phyloP scores from a whole-genome alignment of 2,888 invertebrate genomes.

The Sphaeridia pumilis region DNA sequence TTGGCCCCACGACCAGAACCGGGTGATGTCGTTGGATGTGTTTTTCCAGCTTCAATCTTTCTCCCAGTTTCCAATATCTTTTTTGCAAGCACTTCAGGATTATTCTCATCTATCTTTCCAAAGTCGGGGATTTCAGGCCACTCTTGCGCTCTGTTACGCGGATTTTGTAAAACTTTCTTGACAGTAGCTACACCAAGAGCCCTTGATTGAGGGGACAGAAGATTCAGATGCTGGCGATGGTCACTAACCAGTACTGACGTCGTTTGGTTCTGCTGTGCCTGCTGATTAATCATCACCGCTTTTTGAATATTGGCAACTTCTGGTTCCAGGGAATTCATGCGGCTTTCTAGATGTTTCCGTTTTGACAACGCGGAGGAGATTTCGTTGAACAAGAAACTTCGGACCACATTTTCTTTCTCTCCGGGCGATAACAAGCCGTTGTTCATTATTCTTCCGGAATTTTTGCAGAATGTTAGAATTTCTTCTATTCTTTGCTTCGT shows the following conservation, averaged over 20 bases:
- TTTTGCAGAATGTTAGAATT: slow-evolving; percentile 54
- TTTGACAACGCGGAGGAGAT: slow-evolving; percentile 72
- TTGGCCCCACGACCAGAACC: no score
- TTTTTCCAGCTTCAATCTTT: slow-evolving; percentile 74
- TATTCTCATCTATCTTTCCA: slow-evolving; percentile 81
- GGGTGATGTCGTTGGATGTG: slow-evolving; percentile 21
- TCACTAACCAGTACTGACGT: neutral
- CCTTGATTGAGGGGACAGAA: slow-evolving; percentile 18
- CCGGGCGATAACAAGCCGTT: slow-evolving; percentile 40
- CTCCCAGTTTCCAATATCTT: slow-evolving; percentile 81
- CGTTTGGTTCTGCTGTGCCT: slow-evolving; percentile 19
- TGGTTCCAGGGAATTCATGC: slow-evolving; percentile 61
- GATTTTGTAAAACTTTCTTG: slow-evolving; percentile 32
- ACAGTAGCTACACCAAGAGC: slow-evolving; percentile 9
- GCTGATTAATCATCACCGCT: slow-evolving; percentile 50
- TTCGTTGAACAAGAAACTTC: slow-evolving; percentile 47
- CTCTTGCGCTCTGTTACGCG: slow-evolving; percentile 65
- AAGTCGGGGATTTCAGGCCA: slow-evolving; percentile 86
- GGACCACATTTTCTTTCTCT: slow-evolving; percentile 27
- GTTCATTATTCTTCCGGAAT: slow-evolving; percentile 36
- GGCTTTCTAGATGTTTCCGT: slow-evolving; percentile 69
- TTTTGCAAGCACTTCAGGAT: slow-evolving; percentile 77
- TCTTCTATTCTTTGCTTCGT: slow-evolving; percentile 62
- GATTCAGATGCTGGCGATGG: slow-evolving; percentile 24
- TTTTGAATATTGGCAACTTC: slow-evolving; percentile 66